Evolutionary conservation across 2,113 vertebrate genomes (phyloP).

Genomic region (Bubo blakistoni): DNA sequence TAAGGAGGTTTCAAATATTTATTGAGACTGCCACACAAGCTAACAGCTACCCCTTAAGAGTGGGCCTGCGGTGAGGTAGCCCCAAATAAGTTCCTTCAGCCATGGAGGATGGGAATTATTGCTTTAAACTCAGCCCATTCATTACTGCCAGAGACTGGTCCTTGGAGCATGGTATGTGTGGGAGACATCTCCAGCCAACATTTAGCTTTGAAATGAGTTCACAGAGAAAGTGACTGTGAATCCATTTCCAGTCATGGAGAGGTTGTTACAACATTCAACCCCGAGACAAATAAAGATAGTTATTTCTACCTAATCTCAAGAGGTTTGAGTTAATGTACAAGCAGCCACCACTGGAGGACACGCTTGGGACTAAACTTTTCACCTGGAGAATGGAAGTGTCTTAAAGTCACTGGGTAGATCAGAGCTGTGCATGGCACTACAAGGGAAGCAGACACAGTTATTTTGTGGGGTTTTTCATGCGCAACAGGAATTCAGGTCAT

Average conservation of each 20-base stretch:
- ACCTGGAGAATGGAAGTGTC: not conserved
- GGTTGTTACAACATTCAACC: not conserved
- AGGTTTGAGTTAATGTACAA: not conserved
- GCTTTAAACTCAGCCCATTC: not conserved
- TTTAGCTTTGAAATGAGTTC: not conserved
- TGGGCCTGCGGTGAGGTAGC: not conserved
- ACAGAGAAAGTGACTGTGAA: not conserved
- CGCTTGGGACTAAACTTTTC: not conserved
- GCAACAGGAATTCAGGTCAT: not conserved
- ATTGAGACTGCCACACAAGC: not conserved
- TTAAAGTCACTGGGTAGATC: not conserved
- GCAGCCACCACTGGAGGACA: not conserved
- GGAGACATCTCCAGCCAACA: not conserved
- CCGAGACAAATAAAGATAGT: not conserved
- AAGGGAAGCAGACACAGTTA: not conserved
- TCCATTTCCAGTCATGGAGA: not conserved
- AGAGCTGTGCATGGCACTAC: not conserved
- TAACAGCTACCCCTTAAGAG: not conserved
- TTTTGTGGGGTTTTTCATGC: not conserved
- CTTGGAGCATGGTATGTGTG: not conserved
- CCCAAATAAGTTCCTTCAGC: not conserved
- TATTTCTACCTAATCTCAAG: not conserved
- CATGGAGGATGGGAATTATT: fast-evolving
- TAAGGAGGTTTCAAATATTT: conserved; percentile 5
- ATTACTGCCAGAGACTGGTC: not conserved